Percentiles rank a stretch among this genome's conserved stretches.
These are phyloP conservation scores for Myotis findleyi DNA, from an alignment of 2,797 vertebrate genomes.

Conservation along the genomic window DNA sequence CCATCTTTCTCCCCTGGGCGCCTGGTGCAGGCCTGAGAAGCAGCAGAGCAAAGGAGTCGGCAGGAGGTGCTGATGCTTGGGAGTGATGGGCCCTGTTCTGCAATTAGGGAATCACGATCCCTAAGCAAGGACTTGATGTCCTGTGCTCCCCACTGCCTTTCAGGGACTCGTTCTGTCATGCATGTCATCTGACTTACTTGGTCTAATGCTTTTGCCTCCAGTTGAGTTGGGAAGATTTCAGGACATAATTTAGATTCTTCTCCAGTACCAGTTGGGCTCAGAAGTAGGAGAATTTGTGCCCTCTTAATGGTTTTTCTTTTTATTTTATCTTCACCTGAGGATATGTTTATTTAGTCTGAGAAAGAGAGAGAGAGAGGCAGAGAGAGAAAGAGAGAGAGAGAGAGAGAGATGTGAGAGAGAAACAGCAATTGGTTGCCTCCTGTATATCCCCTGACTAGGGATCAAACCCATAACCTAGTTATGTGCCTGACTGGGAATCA, in stretches of 20 bases:
- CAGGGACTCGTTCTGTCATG: neutral
- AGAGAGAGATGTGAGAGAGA: neutral
- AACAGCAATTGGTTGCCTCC: neutral
- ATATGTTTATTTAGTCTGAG: neutral
- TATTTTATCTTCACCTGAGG: neutral
- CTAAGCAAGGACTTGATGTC: neutral
- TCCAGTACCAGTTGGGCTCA: neutral
- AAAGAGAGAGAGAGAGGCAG: neutral
- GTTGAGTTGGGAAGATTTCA: neutral
- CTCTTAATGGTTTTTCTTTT: neutral
- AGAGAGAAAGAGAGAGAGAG: fast-evolving
- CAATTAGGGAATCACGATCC: neutral
- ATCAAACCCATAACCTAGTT: neutral
- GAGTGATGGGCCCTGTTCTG: neutral
- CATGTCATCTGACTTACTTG: neutral
- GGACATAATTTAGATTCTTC: neutral
- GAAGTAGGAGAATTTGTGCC: neutral
- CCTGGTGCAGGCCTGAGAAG: neutral
- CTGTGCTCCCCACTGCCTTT: neutral
- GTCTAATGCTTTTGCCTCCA: neutral
- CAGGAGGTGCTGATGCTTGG: neutral
- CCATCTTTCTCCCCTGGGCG: neutral
- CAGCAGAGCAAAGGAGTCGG: neutral
- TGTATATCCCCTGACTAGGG: neutral
- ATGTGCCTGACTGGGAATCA: neutral